Percentiles rank a stretch among this genome's conserved stretches.
phyloP scores from a whole-genome alignment of 2,113 vertebrate genomes.

The Diadophis punctatus region DNA sequence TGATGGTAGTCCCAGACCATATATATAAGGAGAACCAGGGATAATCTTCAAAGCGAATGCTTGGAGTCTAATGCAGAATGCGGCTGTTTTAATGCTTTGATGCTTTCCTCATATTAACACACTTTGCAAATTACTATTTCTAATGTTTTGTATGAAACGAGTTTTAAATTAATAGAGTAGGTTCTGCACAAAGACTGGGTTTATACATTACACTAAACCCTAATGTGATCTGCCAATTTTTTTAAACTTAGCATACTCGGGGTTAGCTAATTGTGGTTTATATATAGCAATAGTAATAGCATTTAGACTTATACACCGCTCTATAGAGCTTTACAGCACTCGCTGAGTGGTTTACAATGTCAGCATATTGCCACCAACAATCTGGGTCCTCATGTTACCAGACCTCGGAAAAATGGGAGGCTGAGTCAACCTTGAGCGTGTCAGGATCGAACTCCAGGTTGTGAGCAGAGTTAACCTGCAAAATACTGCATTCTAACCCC shows the following conservation, averaged over 20 bases:
- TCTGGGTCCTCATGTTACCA: not conserved
- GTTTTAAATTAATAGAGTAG: not conserved
- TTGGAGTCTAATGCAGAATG: not conserved
- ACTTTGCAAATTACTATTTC: not conserved
- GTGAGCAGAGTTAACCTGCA: not conserved
- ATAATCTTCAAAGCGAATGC: not conserved
- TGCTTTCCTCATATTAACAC: not conserved
- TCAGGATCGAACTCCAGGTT: not conserved
- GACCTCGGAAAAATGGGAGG: not conserved
- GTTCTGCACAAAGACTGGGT: not conserved
- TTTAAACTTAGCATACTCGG: not conserved
- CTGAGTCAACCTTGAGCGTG: not conserved
- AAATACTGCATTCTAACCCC: not conserved
- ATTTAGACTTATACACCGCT: not conserved
- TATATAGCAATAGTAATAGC: not conserved
- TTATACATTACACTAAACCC: not conserved
- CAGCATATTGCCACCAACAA: not conserved
- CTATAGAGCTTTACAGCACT: not conserved
- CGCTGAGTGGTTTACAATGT: not conserved
- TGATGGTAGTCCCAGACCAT: not conserved
- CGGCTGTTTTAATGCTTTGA: not conserved
- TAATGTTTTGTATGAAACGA: not conserved
- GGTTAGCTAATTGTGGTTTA: not conserved
- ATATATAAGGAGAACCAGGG: not conserved
- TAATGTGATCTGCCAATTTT: not conserved